phyloP scores from a whole-genome alignment of 2,113 vertebrate genomes.

The Pontoporia blainvillei region DNA sequence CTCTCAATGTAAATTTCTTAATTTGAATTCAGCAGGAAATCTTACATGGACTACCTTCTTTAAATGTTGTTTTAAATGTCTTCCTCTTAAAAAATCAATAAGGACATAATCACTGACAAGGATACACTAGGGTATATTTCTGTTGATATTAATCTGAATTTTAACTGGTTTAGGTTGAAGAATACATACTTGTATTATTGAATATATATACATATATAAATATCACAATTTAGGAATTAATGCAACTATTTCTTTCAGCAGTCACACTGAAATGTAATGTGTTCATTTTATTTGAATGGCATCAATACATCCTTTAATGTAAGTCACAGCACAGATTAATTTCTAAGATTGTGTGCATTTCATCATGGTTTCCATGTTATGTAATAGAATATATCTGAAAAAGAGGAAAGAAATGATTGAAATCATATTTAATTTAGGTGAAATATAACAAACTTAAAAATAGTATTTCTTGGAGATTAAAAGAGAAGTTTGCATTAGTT shows the following conservation, averaged over 20 bases:
- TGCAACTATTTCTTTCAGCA: not conserved
- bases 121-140: not conserved
- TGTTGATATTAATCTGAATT: not conserved
- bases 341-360: not conserved
- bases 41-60: not conserved
- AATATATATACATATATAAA: not conserved
- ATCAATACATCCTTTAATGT: not conserved
- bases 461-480: not conserved
- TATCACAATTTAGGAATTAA: not conserved
- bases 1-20: not conserved
- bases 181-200: not conserved
- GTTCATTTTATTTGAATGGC: not conserved
- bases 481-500: not conserved
- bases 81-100: not conserved
- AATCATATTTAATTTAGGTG: not conserved
- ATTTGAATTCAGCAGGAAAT: not conserved
- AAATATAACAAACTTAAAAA: not conserved
- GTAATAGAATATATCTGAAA: not conserved
- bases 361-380: not conserved
- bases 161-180: not conserved
- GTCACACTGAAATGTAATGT: not conserved
- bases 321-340: not conserved
- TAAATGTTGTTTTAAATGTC: not conserved
- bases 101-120: not conserved
- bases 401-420: not conserved